Evolutionary conservation across 2,888 invertebrate species (phyloP), one percentile per base, ranked within the genome.

Genomic region (Tetranychus truncatus): DNA sequence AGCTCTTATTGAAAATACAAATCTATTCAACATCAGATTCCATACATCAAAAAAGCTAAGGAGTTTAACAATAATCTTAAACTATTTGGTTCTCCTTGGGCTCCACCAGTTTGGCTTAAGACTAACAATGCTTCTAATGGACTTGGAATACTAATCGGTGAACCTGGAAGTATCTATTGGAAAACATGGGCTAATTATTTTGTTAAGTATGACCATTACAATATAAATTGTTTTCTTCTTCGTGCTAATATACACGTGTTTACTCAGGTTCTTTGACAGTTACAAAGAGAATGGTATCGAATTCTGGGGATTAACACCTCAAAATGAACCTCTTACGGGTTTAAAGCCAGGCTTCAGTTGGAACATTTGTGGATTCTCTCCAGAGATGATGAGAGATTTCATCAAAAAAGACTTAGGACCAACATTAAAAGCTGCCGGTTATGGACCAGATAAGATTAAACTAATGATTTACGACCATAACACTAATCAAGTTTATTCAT

Each of bases 111-210:
- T 3, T 86, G 69, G 86, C 85, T 86, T 85, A 86, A 86, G 78
- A 84, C 83, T n/a, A 84, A 83, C 76, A 80, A 82, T 20, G 81
- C 81, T 65, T 82, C 85, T 81, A 81, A 81, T 20, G 78, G 87
- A 85, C 21, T 34, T 8, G 86, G 85, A 24, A 80, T 79, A 66
- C 78, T 86, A 55, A 82, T 81, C 74, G 77, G 78, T 1, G 79
- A 84, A 4, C 76, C 78, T 1, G 79, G 78, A 8, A 78, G 71
- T 8, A 79, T 80, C 72, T 90, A 87, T 82, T 92, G 89, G 81
- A 89, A 91, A 81, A 81, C 88, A 0, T 95, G 89, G 85, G 92
- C 92, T 0, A 85, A 91, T 78, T 95, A 94, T 81, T 88, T 90
- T 81, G 80, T 91, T 2, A 89, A 87, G 86, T 88, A 80, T 5